A percentile compares a stretch with the other conserved stretches of the same genome.
These are phyloP conservation scores for Allacma fusca DNA, from an alignment of 2,888 invertebrate genomes.

Conservation along the genomic window DNA sequence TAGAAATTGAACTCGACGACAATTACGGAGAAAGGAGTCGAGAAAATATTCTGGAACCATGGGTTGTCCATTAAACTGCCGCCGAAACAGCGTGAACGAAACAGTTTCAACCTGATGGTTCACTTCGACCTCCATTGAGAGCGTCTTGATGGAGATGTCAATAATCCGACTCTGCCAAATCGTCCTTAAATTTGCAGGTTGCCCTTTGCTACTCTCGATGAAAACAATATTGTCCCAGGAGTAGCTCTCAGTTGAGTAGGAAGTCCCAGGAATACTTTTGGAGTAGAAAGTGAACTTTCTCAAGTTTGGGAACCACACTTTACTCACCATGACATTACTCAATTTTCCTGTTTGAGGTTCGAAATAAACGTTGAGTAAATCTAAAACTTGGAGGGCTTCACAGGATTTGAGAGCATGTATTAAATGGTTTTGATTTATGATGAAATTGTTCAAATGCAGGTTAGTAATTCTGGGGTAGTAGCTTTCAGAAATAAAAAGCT, in stretches of 20 bases:
- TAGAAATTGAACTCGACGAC: conserved; percentile 27
- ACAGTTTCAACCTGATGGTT: conserved; percentile 10
- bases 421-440: conserved; percentile 31
- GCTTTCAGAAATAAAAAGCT: conserved; percentile 37
- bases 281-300: conserved; percentile 28
- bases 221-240: conserved; percentile 40
- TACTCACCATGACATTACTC: background rate
- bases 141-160: conserved; percentile 32
- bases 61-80: conserved; percentile 20
- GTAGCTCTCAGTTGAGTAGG: conserved; percentile 30
- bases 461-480: conserved; percentile 34
- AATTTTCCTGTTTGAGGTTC: background rate
- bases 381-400: conserved; percentile 27
- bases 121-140: conserved; percentile 28
- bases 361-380: conserved; percentile 35
- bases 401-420: conserved; percentile 26
- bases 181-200: conserved; percentile 25
- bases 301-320: conserved; percentile 36
- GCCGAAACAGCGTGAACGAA: conserved; percentile 17
- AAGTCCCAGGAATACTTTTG: conserved; percentile 20
- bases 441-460: conserved; percentile 29
- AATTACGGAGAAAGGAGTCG: conserved; percentile 39
- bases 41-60: conserved; percentile 39
- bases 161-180: conserved; percentile 31
- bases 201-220: conserved; percentile 29